Evolutionary conservation across 1,140 invertebrate genomes (phyloP).

Genomic region (Aricia agestis): DNA sequence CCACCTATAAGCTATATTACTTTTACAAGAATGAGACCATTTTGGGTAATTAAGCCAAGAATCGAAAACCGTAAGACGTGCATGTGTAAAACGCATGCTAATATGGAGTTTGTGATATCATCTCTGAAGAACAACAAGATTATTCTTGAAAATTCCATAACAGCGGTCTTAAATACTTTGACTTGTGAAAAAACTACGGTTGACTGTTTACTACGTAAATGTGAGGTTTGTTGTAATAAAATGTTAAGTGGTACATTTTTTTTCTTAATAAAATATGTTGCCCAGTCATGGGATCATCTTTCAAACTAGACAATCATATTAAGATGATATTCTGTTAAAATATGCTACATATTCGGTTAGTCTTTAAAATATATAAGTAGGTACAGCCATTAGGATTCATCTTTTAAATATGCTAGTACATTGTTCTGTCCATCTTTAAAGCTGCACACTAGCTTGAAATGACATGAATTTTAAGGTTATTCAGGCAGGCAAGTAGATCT

Average conservation of each 20-base stretch:
- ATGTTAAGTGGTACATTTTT: neutral
- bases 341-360: no score
- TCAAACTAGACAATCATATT: no score
- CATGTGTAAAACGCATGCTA: neutral
- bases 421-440: no score
- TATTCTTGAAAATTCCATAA: conserved; percentile 6
- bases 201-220: conserved; percentile 3
- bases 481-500: no score
- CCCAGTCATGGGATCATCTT: no score
- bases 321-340: no score
- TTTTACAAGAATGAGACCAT: conserved; percentile 10
- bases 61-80: neutral
- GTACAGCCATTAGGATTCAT: no score
- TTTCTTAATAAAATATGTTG: no score
- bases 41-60: conserved; percentile 9
- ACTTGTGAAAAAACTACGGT: neutral
- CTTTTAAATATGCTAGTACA: no score
- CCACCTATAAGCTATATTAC: conserved; percentile 4
- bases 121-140: neutral
- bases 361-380: no score
- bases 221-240: neutral
- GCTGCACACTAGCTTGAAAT: no score
- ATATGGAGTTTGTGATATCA: conserved; percentile 13
- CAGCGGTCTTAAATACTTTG: conserved; percentile 2
- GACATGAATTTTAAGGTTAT: no score